These are phyloP conservation scores for Paramisgurnus dabryanus DNA, from an alignment of 2,113 vertebrate genomes.

Conservation along the genomic window DNA sequence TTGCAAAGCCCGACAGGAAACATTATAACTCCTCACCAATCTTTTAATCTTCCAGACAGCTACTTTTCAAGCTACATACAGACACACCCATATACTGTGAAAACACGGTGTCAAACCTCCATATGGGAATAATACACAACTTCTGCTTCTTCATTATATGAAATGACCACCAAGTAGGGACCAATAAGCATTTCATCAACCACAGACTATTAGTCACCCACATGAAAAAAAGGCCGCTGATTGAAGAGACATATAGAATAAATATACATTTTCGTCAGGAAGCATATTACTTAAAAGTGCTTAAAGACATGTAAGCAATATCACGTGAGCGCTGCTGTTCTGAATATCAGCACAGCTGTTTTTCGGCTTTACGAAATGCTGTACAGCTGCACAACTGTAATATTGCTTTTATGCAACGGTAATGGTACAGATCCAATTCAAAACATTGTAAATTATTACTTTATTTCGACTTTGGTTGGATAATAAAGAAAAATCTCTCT, in stretches of 20 bases:
- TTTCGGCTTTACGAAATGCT: too few species aligned
- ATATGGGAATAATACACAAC: constrained; percentile 9
- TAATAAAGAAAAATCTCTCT: too few species aligned
- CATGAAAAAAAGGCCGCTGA: constrained; percentile 3
- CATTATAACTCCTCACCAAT: constrained; percentile 2
- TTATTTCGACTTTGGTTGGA: too few species aligned
- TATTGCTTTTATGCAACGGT: too few species aligned
- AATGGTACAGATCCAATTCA: too few species aligned
- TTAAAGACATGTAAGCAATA: not conserved
- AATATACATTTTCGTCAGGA: not conserved
- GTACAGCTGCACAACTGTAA: too few species aligned
- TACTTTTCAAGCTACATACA: constrained; percentile 3
- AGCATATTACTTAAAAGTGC: not conserved
- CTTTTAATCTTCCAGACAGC: constrained; percentile 26
- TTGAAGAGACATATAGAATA: constrained; percentile 7
- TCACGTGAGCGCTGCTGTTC: too few species aligned
- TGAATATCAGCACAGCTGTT: too few species aligned
- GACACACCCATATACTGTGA: not conserved
- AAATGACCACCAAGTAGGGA: not conserved
- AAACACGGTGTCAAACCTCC: constrained; percentile 8
- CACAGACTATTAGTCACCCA: constrained; percentile 32
- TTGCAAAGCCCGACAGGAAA: not conserved
- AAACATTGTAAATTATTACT: too few species aligned
- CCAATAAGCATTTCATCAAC: constrained; percentile 2
- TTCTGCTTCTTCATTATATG: constrained; percentile 12